Percentiles rank a stretch among this genome's conserved stretches.
phyloP scores from a whole-genome alignment of 2,888 invertebrate species.

The Actias luna region DNA sequence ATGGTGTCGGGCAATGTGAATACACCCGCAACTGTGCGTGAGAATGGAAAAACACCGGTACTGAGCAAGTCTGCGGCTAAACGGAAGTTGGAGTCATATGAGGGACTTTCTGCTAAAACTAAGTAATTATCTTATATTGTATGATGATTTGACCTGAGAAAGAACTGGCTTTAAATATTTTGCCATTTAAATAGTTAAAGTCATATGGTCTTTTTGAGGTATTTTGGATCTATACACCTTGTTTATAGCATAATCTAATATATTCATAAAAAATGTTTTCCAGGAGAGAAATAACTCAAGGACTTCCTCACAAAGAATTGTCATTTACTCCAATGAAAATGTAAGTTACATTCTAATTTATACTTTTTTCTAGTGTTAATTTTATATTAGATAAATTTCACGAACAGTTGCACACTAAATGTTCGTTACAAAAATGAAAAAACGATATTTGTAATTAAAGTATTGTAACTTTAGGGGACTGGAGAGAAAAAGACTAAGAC shows the following conservation, averaged over 20 bases:
- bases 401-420: too few relatives aligned
- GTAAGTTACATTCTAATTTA: constrained; percentile 66
- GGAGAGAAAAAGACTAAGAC: constrained; percentile 71
- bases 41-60: constrained; percentile 79
- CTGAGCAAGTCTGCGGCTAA: constrained; percentile 84
- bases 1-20: constrained; percentile 86
- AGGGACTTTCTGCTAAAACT: constrained; percentile 84
- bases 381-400: too few relatives aligned
- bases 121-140: constrained; percentile 78
- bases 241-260: not conserved
- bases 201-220: not conserved
- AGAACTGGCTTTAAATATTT: not conserved
- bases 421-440: not conserved
- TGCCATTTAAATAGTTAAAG: not conserved
- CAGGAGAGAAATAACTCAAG: constrained; percentile 84
- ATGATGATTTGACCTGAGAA: not conserved
- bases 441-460: not conserved
- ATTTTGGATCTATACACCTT: not conserved
- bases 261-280: not conserved
- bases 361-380: too few relatives aligned
- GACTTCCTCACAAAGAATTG: constrained; percentile 82
- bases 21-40: constrained; percentile 72
- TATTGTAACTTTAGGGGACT: constrained; percentile 58
- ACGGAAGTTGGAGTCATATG: constrained; percentile 82
- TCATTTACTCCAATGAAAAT: constrained; percentile 83